Evolutionary conservation across 2,888 invertebrate genomes (phyloP), one percentile per base, ranked within the genome.

Genomic region (Cryptocephalus primarius): DNA sequence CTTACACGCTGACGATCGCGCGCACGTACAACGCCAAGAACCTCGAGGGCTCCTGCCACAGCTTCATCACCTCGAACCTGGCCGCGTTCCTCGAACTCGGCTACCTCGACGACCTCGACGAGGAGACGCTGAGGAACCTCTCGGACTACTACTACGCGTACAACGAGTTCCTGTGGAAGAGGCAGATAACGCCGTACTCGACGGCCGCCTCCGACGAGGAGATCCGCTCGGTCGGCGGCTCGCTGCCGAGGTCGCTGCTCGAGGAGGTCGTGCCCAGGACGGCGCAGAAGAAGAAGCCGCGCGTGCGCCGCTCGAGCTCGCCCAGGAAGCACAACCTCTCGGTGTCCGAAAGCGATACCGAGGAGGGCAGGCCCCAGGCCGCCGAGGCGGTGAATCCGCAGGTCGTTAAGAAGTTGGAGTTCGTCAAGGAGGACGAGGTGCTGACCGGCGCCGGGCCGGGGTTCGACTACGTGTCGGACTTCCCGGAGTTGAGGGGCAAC

Each of bases 31-130:
- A 88, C 63, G 87, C 89, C 6, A 63, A 70, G 0, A 78, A 86
- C 54, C 71, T 92, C 10, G 84, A 84, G 67, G 70, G 71, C 10
- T 80, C 79, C 49, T 85, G 85, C 64, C 78, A 87, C 76, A 82
- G 87, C 59, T 91, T 83, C 60, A 83, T 91, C 48, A 79, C 79
- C 6, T 72, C 84, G 42, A 92, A 92, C 68, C 66, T 91, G 39
- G 72, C 82, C 6, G 75, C 82, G 12, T 70, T 90, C 9, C 69
- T 91, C 8, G 85, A 87, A 66, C 77, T 77, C 54, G 77, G 78
- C 59, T 71, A 75, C 32, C 68, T 89, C 43, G 84, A 87, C 50
- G 66, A 73, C 11, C 64, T 88, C 46, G 80, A 82, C 50, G 71
- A 77, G 1, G 71, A 72, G 0, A 68, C 82, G 1, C 64, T 89